phyloP scores from a whole-genome alignment of 2,888 invertebrate species.

The Neoascia interrupta region DNA sequence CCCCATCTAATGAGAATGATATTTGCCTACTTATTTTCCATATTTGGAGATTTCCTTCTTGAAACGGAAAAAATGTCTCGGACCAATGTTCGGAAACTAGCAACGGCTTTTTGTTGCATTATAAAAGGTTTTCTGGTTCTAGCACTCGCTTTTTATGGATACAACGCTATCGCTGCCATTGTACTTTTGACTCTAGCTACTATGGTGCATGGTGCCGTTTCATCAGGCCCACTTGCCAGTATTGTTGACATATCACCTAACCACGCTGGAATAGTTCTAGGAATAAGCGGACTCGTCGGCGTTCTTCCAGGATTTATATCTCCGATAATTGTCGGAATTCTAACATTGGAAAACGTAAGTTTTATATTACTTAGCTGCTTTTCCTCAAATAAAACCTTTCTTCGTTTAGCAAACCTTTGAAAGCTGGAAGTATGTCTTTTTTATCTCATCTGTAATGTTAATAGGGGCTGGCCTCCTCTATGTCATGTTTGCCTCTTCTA shows the following conservation, averaged over 20 bases:
- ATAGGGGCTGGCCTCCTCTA: constrained; percentile 81
- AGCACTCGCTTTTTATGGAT: constrained; percentile 84
- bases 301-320: constrained; percentile 83
- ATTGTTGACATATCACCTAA: constrained; percentile 86
- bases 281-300: constrained; percentile 83
- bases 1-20: constrained; percentile 83
- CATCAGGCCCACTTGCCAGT: constrained; percentile 84
- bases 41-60: constrained; percentile 82
- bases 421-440: constrained; percentile 84
- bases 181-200: constrained; percentile 83
- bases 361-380: neutral
- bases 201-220: constrained; percentile 84
- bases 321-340: constrained; percentile 82
- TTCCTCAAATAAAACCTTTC: neutral
- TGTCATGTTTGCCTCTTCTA: constrained; percentile 81
- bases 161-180: constrained; percentile 82
- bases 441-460: constrained; percentile 81
- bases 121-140: constrained; percentile 83
- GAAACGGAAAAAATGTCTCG: constrained; percentile 82
- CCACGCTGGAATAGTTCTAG: constrained; percentile 82
- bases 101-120: constrained; percentile 82
- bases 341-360: constrained; percentile 84
- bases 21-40: constrained; percentile 82
- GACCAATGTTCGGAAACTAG: constrained; percentile 84
- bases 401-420: constrained; percentile 81